Evolutionary conservation across 2,888 invertebrate genomes (phyloP).

Genomic region (Diaperis boleti): DNA sequence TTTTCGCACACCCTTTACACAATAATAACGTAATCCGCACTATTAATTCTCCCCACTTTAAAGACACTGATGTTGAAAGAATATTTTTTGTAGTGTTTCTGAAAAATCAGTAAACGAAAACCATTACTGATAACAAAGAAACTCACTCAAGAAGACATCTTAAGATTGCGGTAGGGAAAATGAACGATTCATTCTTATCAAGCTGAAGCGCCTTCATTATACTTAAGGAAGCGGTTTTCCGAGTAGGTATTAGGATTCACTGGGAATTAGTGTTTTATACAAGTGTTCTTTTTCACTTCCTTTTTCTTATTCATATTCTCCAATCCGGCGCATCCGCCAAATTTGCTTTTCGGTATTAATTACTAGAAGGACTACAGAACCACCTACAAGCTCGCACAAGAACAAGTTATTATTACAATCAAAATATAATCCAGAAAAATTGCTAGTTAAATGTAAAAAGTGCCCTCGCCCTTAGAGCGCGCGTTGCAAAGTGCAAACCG

Average conservation of each 20-base stretch:
- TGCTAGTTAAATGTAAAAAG: slow-evolving; percentile 51
- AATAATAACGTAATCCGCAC: background rate
- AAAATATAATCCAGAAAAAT: slow-evolving; percentile 47
- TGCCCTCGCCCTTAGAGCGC: slow-evolving; percentile 28
- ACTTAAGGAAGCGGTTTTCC: slow-evolving; percentile 43
- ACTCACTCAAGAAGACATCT: slow-evolving; percentile 47
- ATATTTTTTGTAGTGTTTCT: slow-evolving; percentile 45
- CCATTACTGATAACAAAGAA: slow-evolving; percentile 47
- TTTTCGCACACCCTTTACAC: slow-evolving; percentile 24
- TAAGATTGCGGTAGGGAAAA: slow-evolving; percentile 45
- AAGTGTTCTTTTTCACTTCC: slow-evolving; percentile 33
- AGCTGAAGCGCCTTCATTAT: slow-evolving; percentile 44
- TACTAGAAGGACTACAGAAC: background rate
- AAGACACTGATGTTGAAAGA: background rate
- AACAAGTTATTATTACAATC: slow-evolving; percentile 22
- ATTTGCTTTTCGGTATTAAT: slow-evolving; percentile 6
- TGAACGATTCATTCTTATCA: slow-evolving; percentile 46
- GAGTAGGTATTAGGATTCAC: slow-evolving; percentile 43
- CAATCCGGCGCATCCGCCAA: slow-evolving; percentile 35
- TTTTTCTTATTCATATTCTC: slow-evolving; percentile 12
- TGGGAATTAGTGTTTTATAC: slow-evolving; percentile 42
- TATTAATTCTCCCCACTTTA: background rate
- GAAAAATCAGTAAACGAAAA: slow-evolving; percentile 51
- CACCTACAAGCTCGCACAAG: background rate
- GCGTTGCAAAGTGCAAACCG: slow-evolving; percentile 58